phyloP scores from a whole-genome alignment of 2,888 invertebrate species.

The Drosophila conformis region DNA sequence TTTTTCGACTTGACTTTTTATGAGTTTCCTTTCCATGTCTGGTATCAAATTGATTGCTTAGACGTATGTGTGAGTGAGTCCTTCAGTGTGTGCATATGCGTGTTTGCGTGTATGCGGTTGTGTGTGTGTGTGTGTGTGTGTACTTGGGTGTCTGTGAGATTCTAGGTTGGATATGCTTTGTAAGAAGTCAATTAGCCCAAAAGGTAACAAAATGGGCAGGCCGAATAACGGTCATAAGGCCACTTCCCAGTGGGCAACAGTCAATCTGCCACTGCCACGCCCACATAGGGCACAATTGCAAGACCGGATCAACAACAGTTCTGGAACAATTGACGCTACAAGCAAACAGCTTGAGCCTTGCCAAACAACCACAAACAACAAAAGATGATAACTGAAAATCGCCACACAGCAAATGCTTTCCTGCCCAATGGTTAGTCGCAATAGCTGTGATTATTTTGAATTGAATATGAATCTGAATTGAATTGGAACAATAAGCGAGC shows the following conservation, averaged over 20 bases:
- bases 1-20: constrained; percentile 55
- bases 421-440: background rate
- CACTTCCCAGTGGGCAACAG: background rate
- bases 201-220: constrained; percentile 35
- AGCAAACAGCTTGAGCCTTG: background rate
- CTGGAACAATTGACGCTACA: constrained; percentile 1
- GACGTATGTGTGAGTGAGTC: constrained; percentile 14
- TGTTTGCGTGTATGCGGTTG: background rate
- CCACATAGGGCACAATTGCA: constrained; percentile 1
- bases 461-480: background rate
- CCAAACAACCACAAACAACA: background rate
- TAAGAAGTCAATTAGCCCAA: constrained; percentile 56
- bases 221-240: constrained; percentile 7
- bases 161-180: constrained; percentile 58
- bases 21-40: constrained; percentile 53
- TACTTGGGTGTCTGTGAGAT: constrained; percentile 3
- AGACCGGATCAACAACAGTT: background rate
- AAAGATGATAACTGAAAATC: constrained; percentile 1
- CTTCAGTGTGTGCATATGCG: background rate
- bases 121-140: constrained; percentile 3
- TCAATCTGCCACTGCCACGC: constrained; percentile 13
- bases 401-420: background rate
- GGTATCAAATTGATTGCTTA: constrained; percentile 70
- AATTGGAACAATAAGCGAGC: background rate
- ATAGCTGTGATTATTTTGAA: background rate